Base-by-base conservation (phyloP, 1,140 invertebrate genomes). In the Eciton burchellii region DNA sequence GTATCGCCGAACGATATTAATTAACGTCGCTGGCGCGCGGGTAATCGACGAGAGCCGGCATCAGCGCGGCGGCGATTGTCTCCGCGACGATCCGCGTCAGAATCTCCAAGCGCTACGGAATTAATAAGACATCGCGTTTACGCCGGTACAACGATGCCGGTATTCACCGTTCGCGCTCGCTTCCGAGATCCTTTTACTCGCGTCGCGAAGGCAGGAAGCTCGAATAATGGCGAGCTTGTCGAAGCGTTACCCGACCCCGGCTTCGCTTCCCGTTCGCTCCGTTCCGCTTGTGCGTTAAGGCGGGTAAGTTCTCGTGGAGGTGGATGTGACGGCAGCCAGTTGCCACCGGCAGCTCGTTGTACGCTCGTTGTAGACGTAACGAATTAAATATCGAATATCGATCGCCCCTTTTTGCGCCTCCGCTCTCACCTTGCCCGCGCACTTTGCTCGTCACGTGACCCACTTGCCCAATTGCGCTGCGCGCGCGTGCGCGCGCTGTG, bases 351-450 rank as follows among this genome's bases (percentile, higher is more conserved):
- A 41, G 9, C 21, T 19, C 52, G 35, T 6, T 35, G 35, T 35
- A 35, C 6, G 6, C 35, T 3, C 2, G n/a, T 56, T 62, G 62
- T 56, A 82, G 70, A 73, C 60, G 56, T 52, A 43, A 57, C 45
- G 76, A 91, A 91, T 90, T 90, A 91, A 90, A 89, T 91, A 90
- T 90, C 87, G 89, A 91, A 90, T 90, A 91, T 91, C 89, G 87
- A 89, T 82, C 81, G 41, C 60, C 63, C 6, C 2, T 54, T 76
- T 45, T 72, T 68, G 24, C 54, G 68, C 9, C 41, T 52, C 49
- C 59, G 83, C 45, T 47, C 45, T n/a, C n/a, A n/a, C n/a, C 29
- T 14, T 66, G 45, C 63, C 9, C 73, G 62, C 54, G 54, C 62
- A 49, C 47, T 3, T 41, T 47, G 77, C 62, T 65, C 82, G 77